Base-by-base conservation (phyloP, 2,888 invertebrate genomes). In the Limnephilus auricula region DNA sequence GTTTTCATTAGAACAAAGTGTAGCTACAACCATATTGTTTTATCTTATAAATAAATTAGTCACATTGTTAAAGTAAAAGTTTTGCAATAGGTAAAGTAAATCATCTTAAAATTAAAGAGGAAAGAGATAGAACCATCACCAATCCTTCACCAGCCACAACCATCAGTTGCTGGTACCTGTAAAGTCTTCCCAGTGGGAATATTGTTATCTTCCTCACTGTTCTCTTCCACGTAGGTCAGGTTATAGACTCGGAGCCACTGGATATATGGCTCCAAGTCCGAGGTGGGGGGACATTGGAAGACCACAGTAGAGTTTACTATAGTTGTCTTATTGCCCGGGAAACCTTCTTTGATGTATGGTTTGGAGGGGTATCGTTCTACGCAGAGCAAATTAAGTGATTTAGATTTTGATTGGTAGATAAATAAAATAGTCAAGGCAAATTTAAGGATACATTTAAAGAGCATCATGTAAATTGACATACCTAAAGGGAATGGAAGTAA, bases 221-320 rank as follows among this genome's bases (percentile, higher is more conserved):
- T 95, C 95, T 95, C 95, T 93, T 93, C 93, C 90, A 1, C 79
- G 50, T 90, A 89, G 18, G 96, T 94, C 90, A 94, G 94, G 93
- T 96, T 96, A 92, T 94, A 95, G 40, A 97, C 95, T 94, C 96
- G 96, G 92, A 98, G 94, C 99, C 99, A 99, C 93, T 97, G 96
- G 90, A 99, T 96, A 94, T 96, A 97, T 0, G 99, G 98, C 94
- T 98, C 98, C 93, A 98, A 95, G 94, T 99, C 99, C 79, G 98
- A 98, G 90, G 98, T 96, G 85, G 98, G 96, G n/a, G 97, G 97
- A 95, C 99, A 99, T 93, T 97, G 96, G 94, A 99, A 97, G 50
- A 94, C 95, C 65, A 97, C 98, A 32, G 97, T 97, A 89, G 97
- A 96, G 94, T 98, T 98, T 89, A 97, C 96, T 93, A 97, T 93